phyloP scores from a whole-genome alignment of 2,888 invertebrate species.

The Pimpla rufipes region DNA sequence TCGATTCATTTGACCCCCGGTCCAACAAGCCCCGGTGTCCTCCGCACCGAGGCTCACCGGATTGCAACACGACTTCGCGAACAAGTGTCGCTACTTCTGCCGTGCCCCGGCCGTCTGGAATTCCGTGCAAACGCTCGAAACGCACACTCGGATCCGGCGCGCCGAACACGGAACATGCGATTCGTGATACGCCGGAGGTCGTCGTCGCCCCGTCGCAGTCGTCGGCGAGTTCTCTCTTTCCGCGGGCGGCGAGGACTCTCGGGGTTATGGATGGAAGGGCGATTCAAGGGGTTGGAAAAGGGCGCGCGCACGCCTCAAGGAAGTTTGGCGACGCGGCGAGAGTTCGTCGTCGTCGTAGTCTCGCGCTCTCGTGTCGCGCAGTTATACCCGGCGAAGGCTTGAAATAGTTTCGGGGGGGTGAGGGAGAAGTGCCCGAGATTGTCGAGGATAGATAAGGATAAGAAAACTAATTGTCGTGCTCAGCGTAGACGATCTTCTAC shows the following conservation, averaged over 20 bases:
- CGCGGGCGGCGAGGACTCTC: neutral
- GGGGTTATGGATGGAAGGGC: constrained; percentile 37
- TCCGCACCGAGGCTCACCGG: neutral
- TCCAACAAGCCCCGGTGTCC: neutral
- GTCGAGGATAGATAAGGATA: constrained; percentile 70
- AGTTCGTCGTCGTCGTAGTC: constrained; percentile 37
- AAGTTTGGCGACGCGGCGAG: constrained; percentile 48
- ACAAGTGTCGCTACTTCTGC: constrained; percentile 7
- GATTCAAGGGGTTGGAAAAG: constrained; percentile 41
- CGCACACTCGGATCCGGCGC: constrained; percentile 16
- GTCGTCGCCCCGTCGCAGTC: constrained; percentile 19
- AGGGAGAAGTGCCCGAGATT: constrained; percentile 27
- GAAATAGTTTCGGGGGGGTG: constrained; percentile 45
- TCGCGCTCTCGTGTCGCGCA: constrained; percentile 22
- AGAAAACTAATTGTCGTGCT: constrained; percentile 75
- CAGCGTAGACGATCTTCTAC: constrained; percentile 52
- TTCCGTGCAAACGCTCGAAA: constrained; percentile 49
- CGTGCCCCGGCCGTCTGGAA: constrained; percentile 24
- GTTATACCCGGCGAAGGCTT: constrained; percentile 42
- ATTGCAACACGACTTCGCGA: constrained; percentile 18
- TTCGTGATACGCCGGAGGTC: constrained; percentile 54
- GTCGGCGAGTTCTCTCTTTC: constrained; percentile 18
- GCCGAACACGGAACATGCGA: constrained; percentile 16
- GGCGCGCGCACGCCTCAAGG: constrained; percentile 26
- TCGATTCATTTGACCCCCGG: neutral